These are phyloP conservation scores for Alces alces DNA, from an alignment of 2,113 vertebrate species.

Conservation along the genomic window DNA sequence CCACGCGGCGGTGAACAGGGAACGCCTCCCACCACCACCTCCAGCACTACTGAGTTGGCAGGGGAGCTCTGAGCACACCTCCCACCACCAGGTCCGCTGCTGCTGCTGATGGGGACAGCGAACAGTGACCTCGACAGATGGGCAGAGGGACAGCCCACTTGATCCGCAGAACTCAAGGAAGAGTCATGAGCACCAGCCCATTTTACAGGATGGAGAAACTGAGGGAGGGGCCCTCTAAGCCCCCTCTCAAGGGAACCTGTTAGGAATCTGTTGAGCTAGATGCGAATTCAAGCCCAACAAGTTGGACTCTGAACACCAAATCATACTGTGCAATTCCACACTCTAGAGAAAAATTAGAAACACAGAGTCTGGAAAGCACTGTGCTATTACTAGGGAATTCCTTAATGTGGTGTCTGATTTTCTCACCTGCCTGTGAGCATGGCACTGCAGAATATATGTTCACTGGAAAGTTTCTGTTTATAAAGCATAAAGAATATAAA, in stretches of 20 bases:
- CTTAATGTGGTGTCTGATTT: background rate
- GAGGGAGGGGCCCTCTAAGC: background rate
- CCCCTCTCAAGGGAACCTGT: background rate
- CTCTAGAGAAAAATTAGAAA: background rate
- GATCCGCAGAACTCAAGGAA: background rate
- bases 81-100: background rate
- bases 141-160: background rate
- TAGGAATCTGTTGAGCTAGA: background rate
- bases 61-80: background rate
- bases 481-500: background rate
- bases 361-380: background rate
- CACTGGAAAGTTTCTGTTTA: background rate
- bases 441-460: background rate
- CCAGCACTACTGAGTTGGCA: background rate
- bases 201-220: background rate
- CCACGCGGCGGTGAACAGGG: accelerated
- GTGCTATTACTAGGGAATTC: background rate
- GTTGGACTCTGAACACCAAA: background rate
- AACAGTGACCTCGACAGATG: accelerated
- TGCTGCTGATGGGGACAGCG: accelerated
- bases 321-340: background rate
- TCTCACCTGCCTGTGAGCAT: background rate
- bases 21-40: background rate
- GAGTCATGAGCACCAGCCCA: background rate
- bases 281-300: background rate